Evolutionary conservation across 2,888 invertebrate genomes (phyloP).

Genomic region (Diogma glabrata): DNA sequence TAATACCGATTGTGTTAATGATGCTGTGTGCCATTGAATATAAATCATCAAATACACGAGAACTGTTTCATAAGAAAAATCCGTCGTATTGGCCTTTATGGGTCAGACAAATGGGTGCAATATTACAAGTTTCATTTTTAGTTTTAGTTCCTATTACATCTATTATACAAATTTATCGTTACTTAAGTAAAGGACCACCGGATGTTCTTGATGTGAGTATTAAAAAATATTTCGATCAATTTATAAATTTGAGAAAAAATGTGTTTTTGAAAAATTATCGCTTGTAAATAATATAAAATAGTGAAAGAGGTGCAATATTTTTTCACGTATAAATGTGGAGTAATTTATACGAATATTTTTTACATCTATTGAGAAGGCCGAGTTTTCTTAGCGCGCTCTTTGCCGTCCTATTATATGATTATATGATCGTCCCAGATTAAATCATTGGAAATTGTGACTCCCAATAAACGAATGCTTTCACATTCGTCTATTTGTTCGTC

Average conservation of each 20-base stretch:
- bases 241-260: background rate
- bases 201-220: conserved; percentile 73
- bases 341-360: too few species aligned
- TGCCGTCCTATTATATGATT: too few species aligned
- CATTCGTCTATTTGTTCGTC: too few species aligned
- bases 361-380: too few species aligned
- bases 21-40: conserved; percentile 60
- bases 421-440: too few species aligned
- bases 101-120: conserved; percentile 65
- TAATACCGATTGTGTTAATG: conserved; percentile 69
- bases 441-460: too few species aligned
- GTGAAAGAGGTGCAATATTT: too few species aligned
- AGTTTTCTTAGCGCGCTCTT: too few species aligned
- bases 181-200: conserved; percentile 70
- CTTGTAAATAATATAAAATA: too few species aligned
- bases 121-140: conserved; percentile 64
- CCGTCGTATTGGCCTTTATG: conserved; percentile 70
- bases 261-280: too few species aligned
- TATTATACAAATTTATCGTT: conserved; percentile 54
- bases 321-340: too few species aligned
- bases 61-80: conserved; percentile 54
- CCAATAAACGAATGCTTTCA: too few species aligned
- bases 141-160: conserved; percentile 50
- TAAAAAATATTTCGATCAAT: background rate
- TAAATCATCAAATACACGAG: conserved; percentile 53